Conservation (phyloP, 2,888 invertebrate genomes). For the Drosophila pegasa region DNA sequence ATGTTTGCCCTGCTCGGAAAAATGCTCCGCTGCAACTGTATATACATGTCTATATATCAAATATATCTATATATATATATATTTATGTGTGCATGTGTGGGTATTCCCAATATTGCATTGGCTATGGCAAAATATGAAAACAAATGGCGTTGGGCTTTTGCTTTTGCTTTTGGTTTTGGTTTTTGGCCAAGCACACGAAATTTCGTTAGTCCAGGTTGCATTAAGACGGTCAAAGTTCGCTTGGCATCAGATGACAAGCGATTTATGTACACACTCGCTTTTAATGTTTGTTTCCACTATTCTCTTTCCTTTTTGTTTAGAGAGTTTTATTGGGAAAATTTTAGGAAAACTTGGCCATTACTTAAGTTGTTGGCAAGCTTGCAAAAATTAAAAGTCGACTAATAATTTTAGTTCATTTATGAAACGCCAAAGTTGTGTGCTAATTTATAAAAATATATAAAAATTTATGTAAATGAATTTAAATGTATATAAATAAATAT, state of each 20-base stretch:
- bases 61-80: not conserved
- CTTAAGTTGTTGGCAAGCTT: not conserved
- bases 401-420: too few species aligned
- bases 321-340: not conserved
- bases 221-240: slow-evolving; percentile 13
- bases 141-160: slow-evolving; percentile 63
- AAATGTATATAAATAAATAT: too few species aligned
- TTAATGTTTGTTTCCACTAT: slow-evolving; percentile 8
- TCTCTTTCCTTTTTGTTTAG: not conserved
- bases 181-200: slow-evolving; percentile 50
- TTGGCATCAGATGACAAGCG: slow-evolving; percentile 14
- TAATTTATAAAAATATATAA: too few species aligned
- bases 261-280: slow-evolving; percentile 46
- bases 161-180: slow-evolving; percentile 51
- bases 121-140: slow-evolving; percentile 64
- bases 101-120: slow-evolving; percentile 8
- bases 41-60: not conserved
- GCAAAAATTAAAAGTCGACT: too few species aligned
- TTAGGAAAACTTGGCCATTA: not conserved
- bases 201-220: slow-evolving; percentile 36
- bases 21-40: slow-evolving; percentile 30
- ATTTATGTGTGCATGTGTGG: slow-evolving; percentile 9
- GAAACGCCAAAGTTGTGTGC: too few species aligned
- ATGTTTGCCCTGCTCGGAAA: slow-evolving; percentile 56
- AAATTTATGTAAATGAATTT: too few species aligned